Base-by-base conservation (phyloP, 2,113 vertebrate genomes). In the Zosterops lateralis region DNA sequence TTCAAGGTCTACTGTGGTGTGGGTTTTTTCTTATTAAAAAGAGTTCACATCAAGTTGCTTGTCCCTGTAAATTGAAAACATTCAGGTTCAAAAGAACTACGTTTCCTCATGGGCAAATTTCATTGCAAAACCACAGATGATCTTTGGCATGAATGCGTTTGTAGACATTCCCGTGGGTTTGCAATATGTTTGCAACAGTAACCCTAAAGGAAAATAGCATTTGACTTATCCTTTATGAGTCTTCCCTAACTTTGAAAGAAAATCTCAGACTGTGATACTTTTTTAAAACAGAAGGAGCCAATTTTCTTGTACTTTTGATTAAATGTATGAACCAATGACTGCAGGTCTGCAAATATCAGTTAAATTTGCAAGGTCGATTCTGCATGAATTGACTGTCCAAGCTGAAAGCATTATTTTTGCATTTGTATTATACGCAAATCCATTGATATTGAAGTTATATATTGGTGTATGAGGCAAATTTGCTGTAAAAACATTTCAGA, bases 51-150 rank as follows among this genome's bases (percentile, higher is more conserved):
- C 47, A 79, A 92, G 87, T 86, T 91, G 67, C 78, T 91, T 89
- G 78, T 87, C 78, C 84, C 87, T 85, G 78, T 90, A 95, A 94
- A 95, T 31, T 90, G 91, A 80, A 96, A 95, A 95, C 75, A 92
- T 67, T 80, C 82, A 83, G 84, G 82, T 95, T 94, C 89, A 94
- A 93, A 92, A 92, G 82, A 95, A 95, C 87, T 79, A 64, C 10
- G 68, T 90, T 91, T 95, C 94, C 91, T 95, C 91, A 80, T 77
- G 84, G 94, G 91, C 84, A 97, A 94, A 95, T 95, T 85, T 90
- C 89, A 95, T 31, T 64, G 57, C 64, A 94, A 91, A 96, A 67
- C 75, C 40, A 92, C 78, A 91, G 89, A 97, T 83, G 87, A 95
- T 91, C 93, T 95, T 95, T 92, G 82, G 87, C 95, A 91, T 90